Conservation (phyloP, 2,797 vertebrate species). For the Takifugu ocellatus region DNA sequence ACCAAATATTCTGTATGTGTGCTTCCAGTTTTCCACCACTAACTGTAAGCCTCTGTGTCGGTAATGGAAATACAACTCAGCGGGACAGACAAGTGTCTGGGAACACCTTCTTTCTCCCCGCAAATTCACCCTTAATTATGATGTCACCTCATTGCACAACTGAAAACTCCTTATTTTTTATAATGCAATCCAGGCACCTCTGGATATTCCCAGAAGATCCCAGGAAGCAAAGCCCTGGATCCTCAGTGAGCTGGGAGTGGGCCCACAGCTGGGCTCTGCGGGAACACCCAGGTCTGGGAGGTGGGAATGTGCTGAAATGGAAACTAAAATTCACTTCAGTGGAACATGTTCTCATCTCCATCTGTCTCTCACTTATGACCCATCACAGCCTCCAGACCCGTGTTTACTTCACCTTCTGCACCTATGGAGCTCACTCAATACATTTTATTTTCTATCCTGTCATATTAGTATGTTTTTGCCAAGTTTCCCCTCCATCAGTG, state of each 20-base stretch:
- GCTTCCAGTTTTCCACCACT: constrained; percentile 6
- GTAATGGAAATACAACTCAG: constrained; percentile 34
- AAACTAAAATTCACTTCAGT: constrained; percentile 15
- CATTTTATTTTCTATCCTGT: constrained; percentile 6
- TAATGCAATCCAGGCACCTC: constrained; percentile 56
- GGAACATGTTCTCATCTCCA: constrained; percentile 14
- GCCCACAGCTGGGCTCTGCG: constrained; percentile 50
- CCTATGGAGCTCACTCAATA: background rate
- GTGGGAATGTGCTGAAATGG: constrained; percentile 15
- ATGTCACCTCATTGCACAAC: constrained; percentile 63
- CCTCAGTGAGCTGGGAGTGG: constrained; percentile 45
- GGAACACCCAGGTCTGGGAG: constrained; percentile 32
- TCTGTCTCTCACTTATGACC: constrained; percentile 11
- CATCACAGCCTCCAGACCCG: background rate
- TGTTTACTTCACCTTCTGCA: background rate
- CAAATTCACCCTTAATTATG: constrained; percentile 50
- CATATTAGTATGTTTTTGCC: constrained; percentile 5
- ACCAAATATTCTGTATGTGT: constrained; percentile 3
- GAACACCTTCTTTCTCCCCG: constrained; percentile 51
- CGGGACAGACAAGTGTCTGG: constrained; percentile 35
- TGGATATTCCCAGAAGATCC: constrained; percentile 40
- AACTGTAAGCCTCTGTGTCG: constrained; percentile 5
- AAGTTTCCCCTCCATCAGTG: constrained; percentile 26
- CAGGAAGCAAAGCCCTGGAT: constrained; percentile 36
- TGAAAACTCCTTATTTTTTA: constrained; percentile 40